Evolutionary conservation across 1,140 invertebrate species (phyloP), one percentile per base, ranked within the genome.

Genomic region (Holotrichia oblita): DNA sequence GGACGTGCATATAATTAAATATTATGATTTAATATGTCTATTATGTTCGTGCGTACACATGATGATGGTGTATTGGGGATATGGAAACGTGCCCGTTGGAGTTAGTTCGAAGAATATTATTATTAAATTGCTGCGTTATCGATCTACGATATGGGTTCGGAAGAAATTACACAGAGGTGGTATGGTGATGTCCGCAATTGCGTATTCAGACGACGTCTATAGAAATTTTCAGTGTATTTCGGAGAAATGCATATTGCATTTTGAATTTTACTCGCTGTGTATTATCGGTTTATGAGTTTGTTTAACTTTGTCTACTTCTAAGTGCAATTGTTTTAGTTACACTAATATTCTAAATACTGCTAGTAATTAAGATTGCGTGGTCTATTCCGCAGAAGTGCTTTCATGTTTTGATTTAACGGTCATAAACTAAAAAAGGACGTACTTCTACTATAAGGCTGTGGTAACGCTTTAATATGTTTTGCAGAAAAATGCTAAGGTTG

Each of bases 1-100:
- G 78, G 78, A 79, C 78, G 78, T 79, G 78, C 78, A 79, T 79
- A 64, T 64, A 79, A 79, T 79, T 73, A 76, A 74, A 74, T 74
- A 74, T 74, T 74, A 74, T 74, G 73, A 74, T 74, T 74, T 74
- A 74, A 74, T 74, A 74, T 74, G 40, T 74, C 34, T 34, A 74
- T 69, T 69, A 69, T 17, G 61, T 69, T 22, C 48, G 48, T 55
- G 17, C n/a, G 48, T 14, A 17, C 48, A 55, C 17, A 55, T 17
- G 48, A n/a, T 4, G 27, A 55, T n/a, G 44, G 10, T n/a, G 44
- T 55, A 55, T 55, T 6, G 27, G 27, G 27, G 27, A 34, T 55
- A 17, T 55, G 17, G n/a, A 17, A 14, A 55, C 48, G 48, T 55
- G 48, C 48, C 17, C 48, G 48, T 55, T 17, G 14, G 48, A 55